Evolutionary conservation across 2,113 vertebrate genomes (phyloP).

Genomic region (Leptobrachium leishanense): DNA sequence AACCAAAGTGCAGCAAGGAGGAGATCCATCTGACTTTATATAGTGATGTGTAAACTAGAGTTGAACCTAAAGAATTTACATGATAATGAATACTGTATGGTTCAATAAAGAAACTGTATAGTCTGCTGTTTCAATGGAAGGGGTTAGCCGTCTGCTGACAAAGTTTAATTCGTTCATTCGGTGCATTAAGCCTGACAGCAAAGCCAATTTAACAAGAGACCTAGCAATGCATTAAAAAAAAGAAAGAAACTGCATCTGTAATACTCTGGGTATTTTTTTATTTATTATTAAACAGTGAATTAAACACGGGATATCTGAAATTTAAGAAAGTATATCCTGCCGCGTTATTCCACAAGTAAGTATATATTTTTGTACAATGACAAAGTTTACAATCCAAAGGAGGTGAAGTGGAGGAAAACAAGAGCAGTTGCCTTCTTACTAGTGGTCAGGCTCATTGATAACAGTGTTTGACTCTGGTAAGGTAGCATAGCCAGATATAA

Average conservation of each 20-base stretch:
- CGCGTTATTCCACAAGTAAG: constrained; percentile 25
- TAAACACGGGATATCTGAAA: no score
- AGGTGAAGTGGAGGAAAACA: no score
- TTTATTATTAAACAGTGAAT: no score
- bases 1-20: constrained; percentile 17
- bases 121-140: constrained; percentile 20
- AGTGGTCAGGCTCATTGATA: no score
- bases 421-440: no score
- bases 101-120: constrained; percentile 34
- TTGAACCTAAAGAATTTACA: constrained; percentile 14
- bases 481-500: no score
- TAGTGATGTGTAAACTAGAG: not conserved
- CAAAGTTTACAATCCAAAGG: no score
- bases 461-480: no score
- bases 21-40: constrained; percentile 2
- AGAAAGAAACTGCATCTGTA: not conserved
- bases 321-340: not conserved
- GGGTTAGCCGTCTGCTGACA: constrained; percentile 30
- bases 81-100: constrained; percentile 11
- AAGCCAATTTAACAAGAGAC: constrained; percentile 3
- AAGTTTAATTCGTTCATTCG: not conserved
- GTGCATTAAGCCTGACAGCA: constrained; percentile 19
- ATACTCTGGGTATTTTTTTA: not conserved
- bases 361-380: no score
- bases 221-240: not conserved